A percentile compares a stretch with the other conserved stretches of the same genome.
Conservation (phyloP, 2,113 vertebrate genomes). For the Mus pahari region DNA sequence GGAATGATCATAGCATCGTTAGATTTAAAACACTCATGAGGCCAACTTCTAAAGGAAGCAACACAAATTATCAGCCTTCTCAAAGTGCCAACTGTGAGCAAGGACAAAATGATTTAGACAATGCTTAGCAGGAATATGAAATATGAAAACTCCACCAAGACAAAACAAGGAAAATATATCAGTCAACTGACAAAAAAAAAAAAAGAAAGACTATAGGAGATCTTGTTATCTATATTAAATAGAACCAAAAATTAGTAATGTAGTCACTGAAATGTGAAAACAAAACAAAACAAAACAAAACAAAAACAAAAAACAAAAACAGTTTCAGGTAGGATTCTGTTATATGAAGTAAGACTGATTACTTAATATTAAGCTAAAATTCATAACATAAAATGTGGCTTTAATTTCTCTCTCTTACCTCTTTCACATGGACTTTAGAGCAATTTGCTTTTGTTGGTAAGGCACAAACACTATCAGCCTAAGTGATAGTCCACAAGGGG, state of each 20-base stretch:
- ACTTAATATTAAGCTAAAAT: slow-evolving; percentile 35
- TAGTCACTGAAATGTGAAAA: slow-evolving; percentile 24
- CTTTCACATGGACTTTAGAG: slow-evolving; percentile 26
- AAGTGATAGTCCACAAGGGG: not conserved
- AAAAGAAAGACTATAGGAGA: not conserved
- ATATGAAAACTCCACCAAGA: not conserved
- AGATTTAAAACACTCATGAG: slow-evolving; percentile 74
- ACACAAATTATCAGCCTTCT: slow-evolving; percentile 55
- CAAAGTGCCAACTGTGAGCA: slow-evolving; percentile 56
- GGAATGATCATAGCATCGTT: slow-evolving; percentile 73
- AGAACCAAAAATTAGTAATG: slow-evolving; percentile 26
- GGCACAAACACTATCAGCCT: not conserved
- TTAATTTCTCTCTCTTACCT: slow-evolving; percentile 12
- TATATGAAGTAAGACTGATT: slow-evolving; percentile 38
- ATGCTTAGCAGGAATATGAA: slow-evolving; percentile 21
- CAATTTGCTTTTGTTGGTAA: slow-evolving; percentile 61
- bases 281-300: not conserved
- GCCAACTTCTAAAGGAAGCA: slow-evolving; percentile 62
- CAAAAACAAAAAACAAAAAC: no score
- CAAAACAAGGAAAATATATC: not conserved
- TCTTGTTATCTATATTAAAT: slow-evolving; percentile 30
- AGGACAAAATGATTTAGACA: slow-evolving; percentile 23
- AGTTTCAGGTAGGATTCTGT: slow-evolving; percentile 17
- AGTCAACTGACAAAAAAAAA: not conserved
- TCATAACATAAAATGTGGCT: slow-evolving; percentile 52